These are phyloP conservation scores for Tinamus guttatus DNA, from an alignment of 2,113 vertebrate species.

Conservation along the genomic window DNA sequence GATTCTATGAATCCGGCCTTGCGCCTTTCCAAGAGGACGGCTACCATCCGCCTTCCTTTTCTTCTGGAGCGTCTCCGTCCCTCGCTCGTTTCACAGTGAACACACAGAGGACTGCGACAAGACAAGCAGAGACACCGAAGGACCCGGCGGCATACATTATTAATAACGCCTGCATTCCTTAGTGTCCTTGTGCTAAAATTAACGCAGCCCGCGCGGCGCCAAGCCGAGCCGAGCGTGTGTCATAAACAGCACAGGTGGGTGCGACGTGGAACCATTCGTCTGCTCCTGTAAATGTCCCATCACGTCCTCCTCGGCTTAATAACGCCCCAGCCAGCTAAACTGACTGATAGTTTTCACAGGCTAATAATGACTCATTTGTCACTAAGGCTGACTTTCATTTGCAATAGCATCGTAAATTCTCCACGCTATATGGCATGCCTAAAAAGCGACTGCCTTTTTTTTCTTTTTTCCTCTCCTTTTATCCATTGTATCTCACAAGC, in stretches of 20 bases:
- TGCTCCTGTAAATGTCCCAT: not conserved
- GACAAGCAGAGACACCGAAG: not conserved
- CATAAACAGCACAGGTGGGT: slow-evolving; percentile 8
- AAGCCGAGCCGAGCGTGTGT: not conserved
- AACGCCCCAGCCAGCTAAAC: not conserved
- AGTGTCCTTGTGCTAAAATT: slow-evolving; percentile 42
- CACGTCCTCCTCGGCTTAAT: not conserved
- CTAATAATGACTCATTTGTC: slow-evolving; percentile 38
- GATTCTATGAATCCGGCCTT: too few relatives aligned
- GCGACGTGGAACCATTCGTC: not conserved
- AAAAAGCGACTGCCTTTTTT: not conserved
- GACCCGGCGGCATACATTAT: slow-evolving; percentile 11
- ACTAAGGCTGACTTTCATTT: slow-evolving; percentile 4
- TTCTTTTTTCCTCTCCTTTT: not conserved
- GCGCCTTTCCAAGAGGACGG: not conserved
- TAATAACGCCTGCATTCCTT: not conserved
- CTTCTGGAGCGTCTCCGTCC: not conserved
- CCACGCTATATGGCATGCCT: not conserved
- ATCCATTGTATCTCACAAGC: not conserved
- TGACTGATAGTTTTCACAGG: slow-evolving; percentile 8
- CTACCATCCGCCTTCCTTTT: not conserved
- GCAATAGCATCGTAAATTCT: not conserved
- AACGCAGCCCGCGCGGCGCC: slow-evolving; percentile 6
- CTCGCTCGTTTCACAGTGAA: not conserved
- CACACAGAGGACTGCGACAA: not conserved